Conservation (phyloP, 2,888 invertebrate species). For the Drosophila putrida region DNA sequence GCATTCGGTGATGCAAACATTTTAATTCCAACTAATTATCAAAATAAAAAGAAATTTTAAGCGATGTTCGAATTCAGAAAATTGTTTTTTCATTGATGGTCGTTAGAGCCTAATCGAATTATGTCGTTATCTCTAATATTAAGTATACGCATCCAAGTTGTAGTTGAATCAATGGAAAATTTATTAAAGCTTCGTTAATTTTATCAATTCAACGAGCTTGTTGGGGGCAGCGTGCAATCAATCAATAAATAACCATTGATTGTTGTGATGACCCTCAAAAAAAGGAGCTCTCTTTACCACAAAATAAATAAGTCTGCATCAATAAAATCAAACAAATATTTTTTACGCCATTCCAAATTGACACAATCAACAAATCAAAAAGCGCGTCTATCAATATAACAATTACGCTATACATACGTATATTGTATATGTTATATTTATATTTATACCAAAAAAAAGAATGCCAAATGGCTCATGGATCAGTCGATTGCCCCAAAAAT, state of each 20-base stretch:
- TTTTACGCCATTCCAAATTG: constrained; percentile 59
- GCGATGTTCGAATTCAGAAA: constrained; percentile 23
- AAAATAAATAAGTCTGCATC: constrained; percentile 47
- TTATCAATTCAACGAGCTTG: constrained; percentile 3
- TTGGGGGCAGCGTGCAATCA: background rate
- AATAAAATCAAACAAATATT: constrained; percentile 58
- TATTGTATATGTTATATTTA: background rate
- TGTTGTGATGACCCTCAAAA: constrained; percentile 27
- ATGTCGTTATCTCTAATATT: constrained; percentile 7
- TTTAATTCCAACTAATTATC: constrained; percentile 29
- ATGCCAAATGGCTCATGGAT: constrained; percentile 33
- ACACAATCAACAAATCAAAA: constrained; percentile 75
- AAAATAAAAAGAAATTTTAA: constrained; percentile 36
- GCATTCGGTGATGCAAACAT: constrained; percentile 32
- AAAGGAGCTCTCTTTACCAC: constrained; percentile 28
- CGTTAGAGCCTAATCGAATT: constrained; percentile 18
- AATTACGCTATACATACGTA: constrained; percentile 23
- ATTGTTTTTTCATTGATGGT: constrained; percentile 17
- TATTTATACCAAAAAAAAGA: constrained; percentile 19
- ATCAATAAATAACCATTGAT: constrained; percentile 45
- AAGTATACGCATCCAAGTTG: constrained; percentile 1
- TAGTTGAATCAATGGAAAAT: background rate
- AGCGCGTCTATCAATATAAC: constrained; percentile 58
- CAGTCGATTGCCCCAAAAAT: constrained; percentile 52
- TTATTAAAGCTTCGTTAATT: background rate